Conservation (phyloP, 2,888 invertebrate species). For the Odontomyia ornata region DNA sequence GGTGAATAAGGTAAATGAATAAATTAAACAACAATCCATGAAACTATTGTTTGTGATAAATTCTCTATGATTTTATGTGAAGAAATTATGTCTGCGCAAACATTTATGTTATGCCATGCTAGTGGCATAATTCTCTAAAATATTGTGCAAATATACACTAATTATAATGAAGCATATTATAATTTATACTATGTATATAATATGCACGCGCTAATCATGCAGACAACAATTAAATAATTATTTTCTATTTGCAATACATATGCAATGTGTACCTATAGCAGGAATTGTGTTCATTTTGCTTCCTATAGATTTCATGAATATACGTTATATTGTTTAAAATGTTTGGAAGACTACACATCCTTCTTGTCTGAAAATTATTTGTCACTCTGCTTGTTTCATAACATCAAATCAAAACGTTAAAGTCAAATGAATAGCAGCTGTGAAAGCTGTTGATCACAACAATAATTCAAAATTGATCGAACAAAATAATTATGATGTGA, state of each 20-base stretch:
- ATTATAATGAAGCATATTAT: slow-evolving; percentile 32
- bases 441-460: background rate
- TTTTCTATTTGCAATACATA: too few relatives aligned
- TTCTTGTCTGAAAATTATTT: slow-evolving; percentile 25
- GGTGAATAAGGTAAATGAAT: background rate
- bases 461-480: background rate
- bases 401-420: slow-evolving; percentile 17
- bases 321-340: background rate
- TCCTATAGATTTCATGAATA: background rate
- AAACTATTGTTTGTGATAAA: background rate
- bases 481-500: background rate
- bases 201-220: slow-evolving; percentile 35
- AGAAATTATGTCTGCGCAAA: slow-evolving; percentile 9
- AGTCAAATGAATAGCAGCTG: background rate
- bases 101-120: background rate
- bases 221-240: slow-evolving; percentile 36
- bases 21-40: slow-evolving; percentile 3
- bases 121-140: background rate
- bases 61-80: slow-evolving; percentile 1
- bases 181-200: slow-evolving; percentile 28
- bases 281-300: background rate
- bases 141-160: slow-evolving; percentile 33
- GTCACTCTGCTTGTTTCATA: slow-evolving; percentile 40
- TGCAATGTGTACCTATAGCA: background rate
- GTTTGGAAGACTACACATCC: slow-evolving; percentile 2